These are phyloP conservation scores for Poeciliopsis paucimaculata DNA, from an alignment of 2,797 vertebrate species.

Conservation along the genomic window DNA sequence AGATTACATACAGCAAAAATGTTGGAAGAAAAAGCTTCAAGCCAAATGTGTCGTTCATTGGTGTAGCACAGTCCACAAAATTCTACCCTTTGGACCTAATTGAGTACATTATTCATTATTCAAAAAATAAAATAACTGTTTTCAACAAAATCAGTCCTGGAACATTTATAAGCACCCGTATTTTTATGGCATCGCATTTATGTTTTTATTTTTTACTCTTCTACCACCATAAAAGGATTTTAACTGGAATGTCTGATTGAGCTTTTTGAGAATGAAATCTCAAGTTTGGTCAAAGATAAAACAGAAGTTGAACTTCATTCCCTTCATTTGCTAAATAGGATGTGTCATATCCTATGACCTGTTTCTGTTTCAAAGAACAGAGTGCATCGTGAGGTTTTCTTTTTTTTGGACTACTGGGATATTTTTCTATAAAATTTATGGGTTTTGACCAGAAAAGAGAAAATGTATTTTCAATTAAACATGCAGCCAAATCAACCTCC, in stretches of 20 bases:
- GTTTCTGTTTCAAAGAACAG: neutral
- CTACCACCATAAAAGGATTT: neutral
- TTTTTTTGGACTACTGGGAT: neutral
- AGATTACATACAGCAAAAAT: neutral
- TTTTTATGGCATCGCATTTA: neutral
- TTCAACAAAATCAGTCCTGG: neutral
- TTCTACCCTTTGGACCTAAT: neutral
- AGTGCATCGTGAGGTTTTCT: neutral
- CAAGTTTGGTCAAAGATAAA: neutral
- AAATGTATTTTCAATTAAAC: neutral
- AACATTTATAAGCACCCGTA: neutral
- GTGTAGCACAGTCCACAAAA: neutral
- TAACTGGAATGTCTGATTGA: neutral
- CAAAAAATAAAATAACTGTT: neutral
- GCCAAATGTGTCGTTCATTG: neutral
- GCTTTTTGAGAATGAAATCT: neutral
- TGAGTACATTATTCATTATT: neutral
- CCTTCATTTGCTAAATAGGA: neutral
- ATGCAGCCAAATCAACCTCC: neutral
- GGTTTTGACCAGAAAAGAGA: neutral
- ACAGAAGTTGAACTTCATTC: neutral
- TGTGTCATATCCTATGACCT: neutral
- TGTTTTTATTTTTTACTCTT: no score
- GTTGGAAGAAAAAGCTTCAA: neutral
- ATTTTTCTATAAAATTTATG: neutral